Evolutionary conservation across 2,888 invertebrate genomes (phyloP).

Genomic region (Melinaea menophilus): DNA sequence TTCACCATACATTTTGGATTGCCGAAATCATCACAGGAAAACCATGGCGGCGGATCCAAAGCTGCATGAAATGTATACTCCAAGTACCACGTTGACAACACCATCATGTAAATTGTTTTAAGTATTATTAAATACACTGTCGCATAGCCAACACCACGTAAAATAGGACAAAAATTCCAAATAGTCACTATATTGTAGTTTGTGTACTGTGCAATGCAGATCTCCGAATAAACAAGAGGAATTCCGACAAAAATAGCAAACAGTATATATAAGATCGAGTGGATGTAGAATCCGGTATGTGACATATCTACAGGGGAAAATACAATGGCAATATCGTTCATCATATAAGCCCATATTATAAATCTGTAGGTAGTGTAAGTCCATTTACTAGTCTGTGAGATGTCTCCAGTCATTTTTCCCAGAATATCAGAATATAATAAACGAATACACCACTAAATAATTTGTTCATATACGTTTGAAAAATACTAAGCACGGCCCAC

Average conservation of each 20-base stretch:
- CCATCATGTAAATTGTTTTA: slow-evolving; percentile 52
- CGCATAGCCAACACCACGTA: slow-evolving; percentile 56
- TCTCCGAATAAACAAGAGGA: slow-evolving; percentile 65
- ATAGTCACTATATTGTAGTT: slow-evolving; percentile 54
- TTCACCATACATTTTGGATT: slow-evolving; percentile 63
- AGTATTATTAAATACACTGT: slow-evolving; percentile 49
- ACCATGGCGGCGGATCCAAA: slow-evolving; percentile 62
- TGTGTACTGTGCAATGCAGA: slow-evolving; percentile 64
- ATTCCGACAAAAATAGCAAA: slow-evolving; percentile 57
- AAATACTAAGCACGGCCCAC: too few relatives aligned
- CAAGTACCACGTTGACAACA: slow-evolving; percentile 58
- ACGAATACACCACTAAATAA: too few relatives aligned
- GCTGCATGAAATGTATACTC: slow-evolving; percentile 57
- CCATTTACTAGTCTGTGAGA: not conserved
- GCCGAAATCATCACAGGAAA: slow-evolving; percentile 53
- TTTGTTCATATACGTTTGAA: too few relatives aligned
- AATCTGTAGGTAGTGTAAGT: slow-evolving; percentile 54
- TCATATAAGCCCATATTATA: slow-evolving; percentile 61
- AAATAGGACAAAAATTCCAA: slow-evolving; percentile 65
- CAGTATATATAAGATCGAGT: slow-evolving; percentile 43
- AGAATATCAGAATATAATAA: not conserved
- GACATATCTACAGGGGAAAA: slow-evolving; percentile 51
- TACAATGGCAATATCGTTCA: slow-evolving; percentile 55
- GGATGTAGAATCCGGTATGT: slow-evolving; percentile 53
- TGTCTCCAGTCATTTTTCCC: not conserved